Conservation (phyloP, 30 jellyfish, hydroid and myxozoan species). For the Aurelia sp. region DNA sequence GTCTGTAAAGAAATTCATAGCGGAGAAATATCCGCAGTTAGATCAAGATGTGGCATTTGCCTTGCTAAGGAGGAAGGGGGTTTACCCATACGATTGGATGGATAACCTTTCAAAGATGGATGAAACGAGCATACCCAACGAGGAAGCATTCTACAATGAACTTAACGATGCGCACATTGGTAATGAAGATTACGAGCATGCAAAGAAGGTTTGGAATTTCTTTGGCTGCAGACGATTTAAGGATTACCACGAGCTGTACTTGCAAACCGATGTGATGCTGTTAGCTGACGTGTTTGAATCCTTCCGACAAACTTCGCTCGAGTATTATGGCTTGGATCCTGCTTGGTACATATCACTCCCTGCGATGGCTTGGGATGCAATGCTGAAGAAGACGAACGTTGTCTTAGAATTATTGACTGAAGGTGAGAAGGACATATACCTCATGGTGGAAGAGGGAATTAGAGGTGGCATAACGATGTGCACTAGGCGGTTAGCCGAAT, state of each 20-base stretch:
- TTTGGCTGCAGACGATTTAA: neutral
- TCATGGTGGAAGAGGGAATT: neutral
- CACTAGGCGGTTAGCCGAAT: neutral
- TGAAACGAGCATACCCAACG: neutral
- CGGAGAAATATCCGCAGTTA: neutral
- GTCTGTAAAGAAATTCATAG: neutral
- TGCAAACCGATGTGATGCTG: constrained; percentile 36
- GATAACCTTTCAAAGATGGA: neutral
- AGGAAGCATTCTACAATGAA: neutral
- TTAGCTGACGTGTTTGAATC: constrained; percentile 57
- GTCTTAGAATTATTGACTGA: neutral
- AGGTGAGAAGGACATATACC: neutral
- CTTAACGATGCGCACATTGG: neutral
- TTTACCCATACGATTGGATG: constrained; percentile 71
- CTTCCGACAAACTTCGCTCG: constrained; percentile 24
- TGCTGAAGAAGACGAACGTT: neutral
- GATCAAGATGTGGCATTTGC: neutral
- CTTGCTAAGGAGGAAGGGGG: constrained; percentile 59
- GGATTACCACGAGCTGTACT: constrained; percentile 48
- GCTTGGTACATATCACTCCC: constrained; percentile 62
- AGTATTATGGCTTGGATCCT: constrained; percentile 45
- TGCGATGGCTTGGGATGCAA: constrained; percentile 48
- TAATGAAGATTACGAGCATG: constrained; percentile 21
- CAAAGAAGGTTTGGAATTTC: constrained; percentile 32
- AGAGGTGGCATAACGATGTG: constrained; percentile 2